Conservation (phyloP, 2,888 invertebrate genomes). For the Thereva unica region DNA sequence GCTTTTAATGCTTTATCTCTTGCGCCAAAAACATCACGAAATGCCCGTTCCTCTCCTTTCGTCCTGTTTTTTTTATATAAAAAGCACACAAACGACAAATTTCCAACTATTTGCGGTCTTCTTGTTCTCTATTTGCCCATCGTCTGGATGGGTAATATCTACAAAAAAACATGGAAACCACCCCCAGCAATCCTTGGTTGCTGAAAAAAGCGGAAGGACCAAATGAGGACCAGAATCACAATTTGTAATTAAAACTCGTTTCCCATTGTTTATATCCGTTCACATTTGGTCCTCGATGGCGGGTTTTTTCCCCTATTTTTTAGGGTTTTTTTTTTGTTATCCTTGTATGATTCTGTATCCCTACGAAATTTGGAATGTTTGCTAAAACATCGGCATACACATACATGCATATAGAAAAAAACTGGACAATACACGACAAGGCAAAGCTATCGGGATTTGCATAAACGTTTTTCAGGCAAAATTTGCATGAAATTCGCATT, state of each 20-base stretch:
- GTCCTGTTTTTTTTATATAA: no score
- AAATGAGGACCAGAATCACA: constrained; percentile 5
- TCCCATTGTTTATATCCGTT: constrained; percentile 16
- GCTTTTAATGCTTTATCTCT: no score
- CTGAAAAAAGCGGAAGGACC: constrained; percentile 1
- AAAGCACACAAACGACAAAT: no score
- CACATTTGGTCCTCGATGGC: neutral
- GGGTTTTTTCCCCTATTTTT: neutral
- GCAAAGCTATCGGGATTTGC: constrained; percentile 21
- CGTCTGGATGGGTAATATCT: no score
- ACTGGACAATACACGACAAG: constrained; percentile 5
- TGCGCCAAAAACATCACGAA: no score
- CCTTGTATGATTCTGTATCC: constrained; percentile 3
- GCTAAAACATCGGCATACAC: neutral
- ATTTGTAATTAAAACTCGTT: constrained; percentile 30
- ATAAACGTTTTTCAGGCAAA: constrained; percentile 8
- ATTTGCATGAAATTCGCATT: constrained; percentile 21
- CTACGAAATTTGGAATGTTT: constrained; percentile 2
- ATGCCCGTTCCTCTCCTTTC: no score
- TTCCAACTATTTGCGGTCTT: no score
- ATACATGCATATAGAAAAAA: neutral
- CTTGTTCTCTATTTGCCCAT: no score
- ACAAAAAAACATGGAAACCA: no score
- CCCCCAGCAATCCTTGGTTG: no score
- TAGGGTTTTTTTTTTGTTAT: neutral